phyloP scores from a whole-genome alignment of 2,797 vertebrate species.

The Sciurus carolinensis region DNA sequence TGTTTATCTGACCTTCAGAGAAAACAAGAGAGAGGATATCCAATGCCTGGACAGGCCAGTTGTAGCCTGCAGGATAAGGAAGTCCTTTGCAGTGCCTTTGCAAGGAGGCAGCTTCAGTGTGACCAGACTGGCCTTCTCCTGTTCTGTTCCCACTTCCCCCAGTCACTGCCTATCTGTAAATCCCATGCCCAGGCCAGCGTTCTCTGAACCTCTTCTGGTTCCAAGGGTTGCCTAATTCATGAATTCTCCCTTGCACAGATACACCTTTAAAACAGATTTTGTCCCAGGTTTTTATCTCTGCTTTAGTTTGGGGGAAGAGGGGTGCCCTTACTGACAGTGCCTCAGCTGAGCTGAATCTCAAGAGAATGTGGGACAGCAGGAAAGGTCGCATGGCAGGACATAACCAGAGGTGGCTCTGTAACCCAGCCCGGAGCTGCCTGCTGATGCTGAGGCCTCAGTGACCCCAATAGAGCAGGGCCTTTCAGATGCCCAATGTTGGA shows the following conservation, averaged over 20 bases:
- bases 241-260: background rate
- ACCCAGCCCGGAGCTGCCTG: background rate
- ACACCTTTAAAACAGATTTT: background rate
- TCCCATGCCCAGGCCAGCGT: too few relatives aligned
- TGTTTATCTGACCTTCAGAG: background rate
- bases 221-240: too few relatives aligned
- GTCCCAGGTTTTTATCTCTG: background rate
- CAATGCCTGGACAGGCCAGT: background rate
- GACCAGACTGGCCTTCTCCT: too few relatives aligned
- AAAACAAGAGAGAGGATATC: background rate
- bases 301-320: background rate
- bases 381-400: background rate
- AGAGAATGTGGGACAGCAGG: too few relatives aligned
- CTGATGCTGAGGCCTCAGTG: too few relatives aligned
- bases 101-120: too few relatives aligned
- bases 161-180: background rate
- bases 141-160: fast-evolving
- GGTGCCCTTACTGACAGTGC: background rate
- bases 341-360: background rate
- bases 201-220: too few relatives aligned
- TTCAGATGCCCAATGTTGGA: background rate
- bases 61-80: background rate
- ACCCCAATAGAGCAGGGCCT: background rate
- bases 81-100: background rate
- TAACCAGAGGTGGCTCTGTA: background rate